Evolutionary conservation across 2,888 invertebrate species (phyloP), one percentile per base, ranked within the genome.

Genomic region (Drosophila prostipennis): DNA sequence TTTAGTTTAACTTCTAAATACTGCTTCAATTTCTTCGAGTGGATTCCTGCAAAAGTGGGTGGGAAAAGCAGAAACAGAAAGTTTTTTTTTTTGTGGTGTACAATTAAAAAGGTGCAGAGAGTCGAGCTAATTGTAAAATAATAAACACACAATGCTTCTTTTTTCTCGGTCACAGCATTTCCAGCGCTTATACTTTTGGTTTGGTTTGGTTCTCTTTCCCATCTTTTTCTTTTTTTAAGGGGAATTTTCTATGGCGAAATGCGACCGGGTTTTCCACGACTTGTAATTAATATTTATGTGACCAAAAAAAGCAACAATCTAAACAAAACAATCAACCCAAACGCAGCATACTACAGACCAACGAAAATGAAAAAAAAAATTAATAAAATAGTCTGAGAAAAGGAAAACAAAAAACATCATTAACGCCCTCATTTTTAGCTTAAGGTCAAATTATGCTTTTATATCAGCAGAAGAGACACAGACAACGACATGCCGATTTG

Each of bases 11-110:
- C 89, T 90, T 91, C 86, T 91, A 91, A 92, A 91, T 89, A 92
- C 92, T 88, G 92, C 92, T 90, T 92, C 92, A 86, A 92, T 91
- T 92, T 92, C 91, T 79, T 90, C 91, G 77, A 92, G 89, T 88
- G 91, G 90, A 89, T 91, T 92, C 91, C 92, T 92, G 91, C 76
- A 90, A 89, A 80, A 81, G 74, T 79, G 68, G 53, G 37, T 72
- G 59, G 56, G 69, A 76, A 52, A 76, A 77, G 76, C 71, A 82
- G 60, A 78, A 85, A 80, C 75, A 87, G 74, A 76, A 79, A 85
- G 70, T 26, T 26, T 4, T 23, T 23, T 19, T 61, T 69, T 58
- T 63, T 65, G 68, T 65, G 72, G 58, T 82, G 52, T 79, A 84
- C 61, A 88, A 71, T 74, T 74, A 78, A 76, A 72, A 53, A 68